Evolutionary conservation across 2,797 vertebrate species (phyloP).

Genomic region (Poecilia gillii): DNA sequence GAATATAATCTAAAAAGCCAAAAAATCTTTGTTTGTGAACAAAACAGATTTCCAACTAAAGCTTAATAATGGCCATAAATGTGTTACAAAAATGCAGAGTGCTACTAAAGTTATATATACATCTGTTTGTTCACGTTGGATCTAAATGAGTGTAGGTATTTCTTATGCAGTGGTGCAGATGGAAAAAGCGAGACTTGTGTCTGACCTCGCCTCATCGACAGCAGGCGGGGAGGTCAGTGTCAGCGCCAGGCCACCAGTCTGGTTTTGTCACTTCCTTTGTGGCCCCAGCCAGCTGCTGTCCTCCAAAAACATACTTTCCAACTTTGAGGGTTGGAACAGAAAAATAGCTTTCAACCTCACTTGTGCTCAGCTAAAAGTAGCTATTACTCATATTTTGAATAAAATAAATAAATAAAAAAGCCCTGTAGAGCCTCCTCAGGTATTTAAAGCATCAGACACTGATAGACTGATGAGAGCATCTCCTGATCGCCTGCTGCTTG

Average conservation of each 20-base stretch:
- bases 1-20: not conserved
- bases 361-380: not conserved
- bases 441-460: not conserved
- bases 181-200: conserved; percentile 58
- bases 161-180: conserved; percentile 9
- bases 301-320: conserved; percentile 30
- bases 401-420: not conserved
- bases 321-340: conserved; percentile 15
- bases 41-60: not conserved
- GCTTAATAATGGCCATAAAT: not conserved
- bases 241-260: conserved; percentile 70
- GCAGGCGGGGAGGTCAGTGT: conserved; percentile 72
- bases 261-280: conserved; percentile 66
- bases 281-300: conserved; percentile 73
- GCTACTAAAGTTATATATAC: not conserved
- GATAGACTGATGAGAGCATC: conserved; percentile 34
- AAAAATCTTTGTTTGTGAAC: not conserved
- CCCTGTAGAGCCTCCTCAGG: not conserved
- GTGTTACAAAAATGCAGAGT: not conserved
- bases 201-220: conserved; percentile 59
- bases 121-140: not conserved
- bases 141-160: conserved; percentile 5
- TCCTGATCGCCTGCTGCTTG: conserved; percentile 46
- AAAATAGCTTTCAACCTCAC: not conserved
- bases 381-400: not conserved